Base-by-base conservation (phyloP, 2,113 vertebrate genomes). In the Hemichromis elongatus region DNA sequence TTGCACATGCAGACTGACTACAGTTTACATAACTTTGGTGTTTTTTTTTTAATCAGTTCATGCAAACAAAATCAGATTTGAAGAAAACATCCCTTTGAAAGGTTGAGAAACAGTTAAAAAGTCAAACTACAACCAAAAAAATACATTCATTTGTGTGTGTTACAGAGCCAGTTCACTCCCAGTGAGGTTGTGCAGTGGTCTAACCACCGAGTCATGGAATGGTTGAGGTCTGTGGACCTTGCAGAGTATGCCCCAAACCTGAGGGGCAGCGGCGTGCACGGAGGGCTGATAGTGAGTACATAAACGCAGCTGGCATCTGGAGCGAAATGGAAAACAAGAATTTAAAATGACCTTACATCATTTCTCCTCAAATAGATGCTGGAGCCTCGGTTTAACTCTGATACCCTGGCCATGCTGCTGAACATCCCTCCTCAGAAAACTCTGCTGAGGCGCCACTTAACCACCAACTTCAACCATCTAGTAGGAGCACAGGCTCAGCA, bases 181-280 rank as follows among this genome's bases (percentile, higher is more conserved):
- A 97, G 95, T 1, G 98, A 99, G 70, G 99, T 99, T 53, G 96
- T 99, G 9, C 98, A 99, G 90, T 99, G 99, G 99, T 99, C 99
- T 52, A 99, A 99, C 88, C 99, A 99, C 94, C 93, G 98, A 33
- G 98, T 99, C 88, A 99, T 99, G 99, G 99, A 99, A 84, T 99
- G 99, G 99, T 94, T 99, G 66, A 90, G 99, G 13, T 98, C 98
- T 0, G 99, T 98, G 52, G 99, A 99, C 87, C 96, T 99, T 92
- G 99, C 99, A 0, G 99, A 99, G 85, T 99, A 99, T 0, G 99
- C 99, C 0, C 99, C 99, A n/a, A 99, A 99, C 91, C 97, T 99
- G 84, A 95, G 99, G 80, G 99, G 99, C 84, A 99, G 99, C 0
- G 98, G 99, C 0, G 98, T 99, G 42, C 99, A 99, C 0, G 99